These are phyloP conservation scores for Achroia grisella DNA, from an alignment of 1,140 invertebrate species.

Conservation along the genomic window DNA sequence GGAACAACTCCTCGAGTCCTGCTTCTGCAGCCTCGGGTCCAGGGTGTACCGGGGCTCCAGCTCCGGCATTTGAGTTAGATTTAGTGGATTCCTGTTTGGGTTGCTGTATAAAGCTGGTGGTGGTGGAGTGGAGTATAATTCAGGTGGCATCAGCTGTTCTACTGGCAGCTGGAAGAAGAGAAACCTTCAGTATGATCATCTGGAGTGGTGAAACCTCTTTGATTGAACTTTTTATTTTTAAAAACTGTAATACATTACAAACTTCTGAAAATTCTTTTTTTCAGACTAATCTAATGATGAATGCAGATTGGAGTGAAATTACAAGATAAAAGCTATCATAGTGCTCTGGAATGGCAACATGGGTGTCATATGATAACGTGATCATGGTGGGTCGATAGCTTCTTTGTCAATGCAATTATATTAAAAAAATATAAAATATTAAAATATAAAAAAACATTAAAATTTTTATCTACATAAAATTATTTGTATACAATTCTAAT, in stretches of 20 bases:
- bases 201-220: too few species aligned
- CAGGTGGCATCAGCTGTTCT: conserved; percentile 45
- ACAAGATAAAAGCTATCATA: too few species aligned
- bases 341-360: too few species aligned
- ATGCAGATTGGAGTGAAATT: too few species aligned
- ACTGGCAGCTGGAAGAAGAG: conserved; percentile 33
- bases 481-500: neutral
- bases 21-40: conserved; percentile 21
- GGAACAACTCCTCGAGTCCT: conserved; percentile 31
- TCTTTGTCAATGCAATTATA: neutral
- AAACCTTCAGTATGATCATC: too few species aligned
- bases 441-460: neutral
- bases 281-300: too few species aligned
- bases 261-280: too few species aligned
- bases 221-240: too few species aligned
- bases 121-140: conserved; percentile 31
- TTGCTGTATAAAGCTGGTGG: conserved; percentile 44
- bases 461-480: neutral
- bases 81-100: conserved; percentile 40
- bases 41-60: conserved; percentile 38
- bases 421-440: neutral
- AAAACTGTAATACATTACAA: too few species aligned
- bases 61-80: conserved; percentile 47
- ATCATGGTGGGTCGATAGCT: too few species aligned
- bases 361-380: too few species aligned